Conservation (phyloP, 2,888 invertebrate genomes). For the Thereva nobilitata region DNA sequence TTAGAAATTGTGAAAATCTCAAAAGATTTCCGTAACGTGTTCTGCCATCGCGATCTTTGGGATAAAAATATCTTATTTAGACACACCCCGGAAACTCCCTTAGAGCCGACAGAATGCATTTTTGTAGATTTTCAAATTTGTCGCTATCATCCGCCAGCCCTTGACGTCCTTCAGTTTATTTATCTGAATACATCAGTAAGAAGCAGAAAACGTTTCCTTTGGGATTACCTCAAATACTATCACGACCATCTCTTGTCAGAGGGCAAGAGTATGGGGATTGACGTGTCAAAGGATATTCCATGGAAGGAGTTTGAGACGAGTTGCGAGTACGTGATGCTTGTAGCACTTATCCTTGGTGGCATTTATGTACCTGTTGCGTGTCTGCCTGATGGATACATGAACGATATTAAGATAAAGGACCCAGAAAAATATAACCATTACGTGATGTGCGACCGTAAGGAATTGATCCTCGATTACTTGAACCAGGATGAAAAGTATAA, state of each 20-base stretch:
- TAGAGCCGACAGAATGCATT: conserved; percentile 48
- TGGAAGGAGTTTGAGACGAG: conserved; percentile 52
- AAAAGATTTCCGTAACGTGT: conserved; percentile 56
- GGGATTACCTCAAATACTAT: conserved; percentile 45
- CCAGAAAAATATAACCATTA: conserved; percentile 54
- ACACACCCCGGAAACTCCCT: conserved; percentile 2
- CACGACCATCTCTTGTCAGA: conserved; percentile 37
- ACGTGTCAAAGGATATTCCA: no score
- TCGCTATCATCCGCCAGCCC: conserved; percentile 53
- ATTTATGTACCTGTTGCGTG: conserved; percentile 49
- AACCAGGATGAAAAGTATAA: conserved; percentile 44
- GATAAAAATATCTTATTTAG: conserved; percentile 53
- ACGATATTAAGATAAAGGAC: conserved; percentile 50
- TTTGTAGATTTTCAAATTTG: conserved; percentile 55
- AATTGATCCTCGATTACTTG: conserved; percentile 46
- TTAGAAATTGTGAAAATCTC: conserved; percentile 53
- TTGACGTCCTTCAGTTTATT: conserved; percentile 51
- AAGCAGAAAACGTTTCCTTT: conserved; percentile 43
- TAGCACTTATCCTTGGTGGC: conserved; percentile 55
- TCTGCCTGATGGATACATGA: conserved; percentile 53
- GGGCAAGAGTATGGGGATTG: conserved; percentile 28
- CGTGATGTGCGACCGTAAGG: conserved; percentile 50
- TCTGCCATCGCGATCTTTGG: conserved; percentile 59
- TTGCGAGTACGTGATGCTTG: conserved; percentile 51
- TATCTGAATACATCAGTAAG: conserved; percentile 49